These are phyloP conservation scores for Lasioglossum vierecki DNA, from an alignment of 2,888 invertebrate species.

Conservation along the genomic window DNA sequence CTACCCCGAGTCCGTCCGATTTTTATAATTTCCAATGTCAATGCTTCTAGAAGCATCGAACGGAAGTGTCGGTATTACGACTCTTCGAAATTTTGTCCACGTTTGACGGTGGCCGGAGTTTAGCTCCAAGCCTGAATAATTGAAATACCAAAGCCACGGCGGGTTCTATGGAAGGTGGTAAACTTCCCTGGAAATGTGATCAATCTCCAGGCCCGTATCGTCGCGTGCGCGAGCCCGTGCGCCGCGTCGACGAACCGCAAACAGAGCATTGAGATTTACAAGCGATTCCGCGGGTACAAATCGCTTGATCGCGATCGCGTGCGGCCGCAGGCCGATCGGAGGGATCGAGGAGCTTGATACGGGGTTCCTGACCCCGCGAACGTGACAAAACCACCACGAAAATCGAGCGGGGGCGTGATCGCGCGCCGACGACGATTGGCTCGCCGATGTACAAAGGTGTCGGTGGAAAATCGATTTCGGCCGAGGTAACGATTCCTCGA, in stretches of 20 bases:
- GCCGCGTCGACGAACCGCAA: slow-evolving; percentile 17
- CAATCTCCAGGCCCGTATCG: slow-evolving; percentile 15
- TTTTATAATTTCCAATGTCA: not conserved
- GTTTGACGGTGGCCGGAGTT: not conserved
- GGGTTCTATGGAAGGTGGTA: not conserved
- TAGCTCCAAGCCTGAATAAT: not conserved
- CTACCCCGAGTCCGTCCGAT: too few relatives aligned
- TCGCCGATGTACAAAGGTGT: slow-evolving; percentile 12
- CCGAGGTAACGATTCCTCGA: slow-evolving; percentile 49
- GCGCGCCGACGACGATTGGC: slow-evolving; percentile 7
- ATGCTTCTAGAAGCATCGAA: not conserved
- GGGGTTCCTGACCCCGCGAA: slow-evolving; percentile 22
- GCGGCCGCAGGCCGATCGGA: slow-evolving; percentile 14
- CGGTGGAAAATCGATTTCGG: slow-evolving; percentile 48
- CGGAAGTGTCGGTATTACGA: not conserved
- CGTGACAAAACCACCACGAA: slow-evolving; percentile 15
- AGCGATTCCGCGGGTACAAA: slow-evolving; percentile 33
- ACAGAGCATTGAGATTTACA: slow-evolving; percentile 29
- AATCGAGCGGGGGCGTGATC: slow-evolving; percentile 23
- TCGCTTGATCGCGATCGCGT: slow-evolving; percentile 29
- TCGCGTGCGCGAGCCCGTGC: slow-evolving; percentile 18
- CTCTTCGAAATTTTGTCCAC: not conserved
- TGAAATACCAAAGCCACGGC: not conserved
- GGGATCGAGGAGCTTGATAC: slow-evolving; percentile 7
- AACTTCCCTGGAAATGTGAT: slow-evolving; percentile 16